These are phyloP conservation scores for Morphnarchus princeps DNA, from an alignment of 2,113 vertebrate species.

Conservation along the genomic window DNA sequence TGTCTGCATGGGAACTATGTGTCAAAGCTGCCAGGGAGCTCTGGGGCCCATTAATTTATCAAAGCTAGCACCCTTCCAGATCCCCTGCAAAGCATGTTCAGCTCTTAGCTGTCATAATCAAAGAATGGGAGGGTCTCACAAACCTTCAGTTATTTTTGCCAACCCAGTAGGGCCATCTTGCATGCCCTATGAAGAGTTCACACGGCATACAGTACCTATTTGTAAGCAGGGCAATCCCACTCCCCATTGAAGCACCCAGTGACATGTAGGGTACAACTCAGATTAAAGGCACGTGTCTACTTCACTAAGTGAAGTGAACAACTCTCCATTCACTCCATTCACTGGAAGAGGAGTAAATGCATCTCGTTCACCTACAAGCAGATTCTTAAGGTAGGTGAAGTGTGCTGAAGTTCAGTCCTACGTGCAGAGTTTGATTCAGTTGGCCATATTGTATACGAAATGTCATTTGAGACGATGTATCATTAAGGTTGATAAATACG, in stretches of 20 bases:
- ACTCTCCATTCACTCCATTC: background rate
- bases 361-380: background rate
- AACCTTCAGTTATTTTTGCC: background rate
- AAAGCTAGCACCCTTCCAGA: background rate
- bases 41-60: background rate
- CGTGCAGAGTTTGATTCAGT: background rate
- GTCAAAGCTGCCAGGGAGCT: background rate
- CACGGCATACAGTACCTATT: background rate
- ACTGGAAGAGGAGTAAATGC: background rate
- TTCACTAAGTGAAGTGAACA: background rate
- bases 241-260: background rate
- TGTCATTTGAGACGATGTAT: background rate
- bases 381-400: background rate
- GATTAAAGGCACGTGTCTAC: background rate
- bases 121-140: background rate
- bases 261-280: background rate
- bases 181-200: background rate
- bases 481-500: background rate
- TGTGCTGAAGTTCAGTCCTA: background rate
- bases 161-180: background rate
- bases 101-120: background rate
- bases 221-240: background rate
- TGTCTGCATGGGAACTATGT: background rate
- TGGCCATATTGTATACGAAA: background rate
- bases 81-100: background rate